Conservation (phyloP, 2,113 vertebrate genomes). For the Scytalopus superciliaris region DNA sequence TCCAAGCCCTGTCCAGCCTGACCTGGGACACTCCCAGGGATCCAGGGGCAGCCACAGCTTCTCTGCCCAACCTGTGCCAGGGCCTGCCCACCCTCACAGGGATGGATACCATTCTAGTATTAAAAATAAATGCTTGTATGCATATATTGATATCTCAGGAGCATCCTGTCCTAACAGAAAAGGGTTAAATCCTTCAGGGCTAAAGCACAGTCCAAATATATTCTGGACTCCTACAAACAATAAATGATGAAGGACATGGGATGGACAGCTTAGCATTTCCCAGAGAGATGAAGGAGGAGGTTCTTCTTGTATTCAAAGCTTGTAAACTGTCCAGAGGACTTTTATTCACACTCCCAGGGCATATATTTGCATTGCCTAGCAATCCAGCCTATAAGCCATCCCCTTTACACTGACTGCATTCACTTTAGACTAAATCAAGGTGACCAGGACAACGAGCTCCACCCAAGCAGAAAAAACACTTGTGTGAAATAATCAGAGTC, state of each 20-base stretch:
- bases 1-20: background rate
- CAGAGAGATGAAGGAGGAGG: background rate
- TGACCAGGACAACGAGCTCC: background rate
- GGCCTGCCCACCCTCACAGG: background rate
- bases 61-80: background rate
- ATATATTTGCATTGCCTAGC: background rate
- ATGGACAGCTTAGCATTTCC: background rate
- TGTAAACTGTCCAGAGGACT: background rate
- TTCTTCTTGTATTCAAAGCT: background rate
- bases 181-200: background rate
- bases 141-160: too few relatives aligned
- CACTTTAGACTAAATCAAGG: constrained; percentile 33
- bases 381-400: constrained; percentile 29
- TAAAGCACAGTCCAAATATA: background rate
- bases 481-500: background rate
- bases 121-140: background rate
- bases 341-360: background rate
- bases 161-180: background rate
- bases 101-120: background rate
- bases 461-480: background rate
- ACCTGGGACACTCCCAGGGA: background rate
- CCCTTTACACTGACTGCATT: background rate
- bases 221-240: background rate
- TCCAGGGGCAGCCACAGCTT: background rate
- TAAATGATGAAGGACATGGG: background rate